A percentile compares a stretch with the other conserved stretches of the same genome.
These are phyloP conservation scores for Platichthys stellatus DNA, from an alignment of 2,113 vertebrate genomes.

Conservation along the genomic window DNA sequence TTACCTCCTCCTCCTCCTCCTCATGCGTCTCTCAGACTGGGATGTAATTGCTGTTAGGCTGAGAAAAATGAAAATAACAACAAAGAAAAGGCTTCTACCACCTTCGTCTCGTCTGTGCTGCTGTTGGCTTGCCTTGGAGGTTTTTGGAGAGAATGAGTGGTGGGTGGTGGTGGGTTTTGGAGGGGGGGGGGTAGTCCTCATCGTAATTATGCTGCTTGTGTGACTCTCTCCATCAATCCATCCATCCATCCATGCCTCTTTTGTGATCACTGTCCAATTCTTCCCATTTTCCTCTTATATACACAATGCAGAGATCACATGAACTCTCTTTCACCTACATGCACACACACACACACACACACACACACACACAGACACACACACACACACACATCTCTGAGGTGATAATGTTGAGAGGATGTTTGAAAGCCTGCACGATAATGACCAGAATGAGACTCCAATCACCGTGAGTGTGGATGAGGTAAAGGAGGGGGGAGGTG, in stretches of 20 bases:
- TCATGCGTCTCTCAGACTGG: conserved; percentile 28
- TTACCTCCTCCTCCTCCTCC: conserved; percentile 12
- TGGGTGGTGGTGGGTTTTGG: neutral
- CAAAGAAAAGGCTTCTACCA: conserved; percentile 50
- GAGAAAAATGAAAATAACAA: conserved; percentile 67
- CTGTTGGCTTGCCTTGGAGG: conserved; percentile 31
- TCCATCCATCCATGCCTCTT: conserved; percentile 27
- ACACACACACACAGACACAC: too few relatives aligned
- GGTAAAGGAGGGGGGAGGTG: conserved; percentile 34
- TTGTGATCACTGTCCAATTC: conserved; percentile 45
- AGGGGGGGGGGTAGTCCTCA: conserved; percentile 23
- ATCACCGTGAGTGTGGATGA: neutral
- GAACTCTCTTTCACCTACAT: neutral
- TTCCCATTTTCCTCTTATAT: conserved; percentile 37
- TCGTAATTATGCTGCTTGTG: conserved; percentile 64
- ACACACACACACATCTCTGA: conserved; percentile 14
- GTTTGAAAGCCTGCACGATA: conserved; percentile 52
- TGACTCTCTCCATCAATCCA: conserved; percentile 36
- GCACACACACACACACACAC: neutral
- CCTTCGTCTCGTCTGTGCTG: conserved; percentile 32
- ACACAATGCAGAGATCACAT: conserved; percentile 15
- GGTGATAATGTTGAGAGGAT: conserved; percentile 30
- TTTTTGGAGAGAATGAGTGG: conserved; percentile 7
- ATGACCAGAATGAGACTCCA: conserved; percentile 61
- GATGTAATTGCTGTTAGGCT: conserved; percentile 60